These are phyloP conservation scores for Lasioglossum calceatum DNA, from an alignment of 2,888 invertebrate species.

Conservation along the genomic window DNA sequence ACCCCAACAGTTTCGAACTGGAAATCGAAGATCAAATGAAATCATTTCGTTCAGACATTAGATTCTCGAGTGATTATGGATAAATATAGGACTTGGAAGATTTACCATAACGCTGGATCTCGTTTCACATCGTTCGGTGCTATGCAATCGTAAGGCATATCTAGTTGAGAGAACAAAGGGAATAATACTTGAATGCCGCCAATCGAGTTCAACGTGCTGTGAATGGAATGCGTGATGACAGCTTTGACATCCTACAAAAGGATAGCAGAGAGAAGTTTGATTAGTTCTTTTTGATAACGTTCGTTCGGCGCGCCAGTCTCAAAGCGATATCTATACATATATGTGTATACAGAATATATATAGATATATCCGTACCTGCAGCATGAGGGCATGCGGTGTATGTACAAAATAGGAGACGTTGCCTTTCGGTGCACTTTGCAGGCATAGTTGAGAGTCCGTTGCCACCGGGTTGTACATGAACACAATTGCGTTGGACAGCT, in stretches of 20 bases:
- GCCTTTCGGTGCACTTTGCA: slow-evolving; percentile 99
- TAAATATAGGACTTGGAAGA: not conserved
- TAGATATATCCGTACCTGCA: slow-evolving; percentile 88
- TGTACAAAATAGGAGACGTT: slow-evolving; percentile 99
- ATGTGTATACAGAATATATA: not conserved
- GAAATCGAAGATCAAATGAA: not conserved
- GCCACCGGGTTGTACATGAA: slow-evolving; percentile 99
- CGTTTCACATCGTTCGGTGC: slow-evolving; percentile 92
- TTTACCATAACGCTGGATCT: slow-evolving; percentile 95
- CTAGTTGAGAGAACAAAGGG: slow-evolving; percentile 98
- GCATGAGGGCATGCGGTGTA: slow-evolving; percentile 99
- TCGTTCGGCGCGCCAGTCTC: not conserved
- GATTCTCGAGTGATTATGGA: not conserved
- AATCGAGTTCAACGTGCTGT: slow-evolving; percentile 99
- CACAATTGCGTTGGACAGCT: slow-evolving; percentile 97
- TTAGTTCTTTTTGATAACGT: slow-evolving; percentile 16
- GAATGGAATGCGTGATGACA: slow-evolving; percentile 99
- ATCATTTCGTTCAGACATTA: not conserved
- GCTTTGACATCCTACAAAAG: slow-evolving; percentile 97
- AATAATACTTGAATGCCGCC: slow-evolving; percentile 99
- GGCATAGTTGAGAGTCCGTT: slow-evolving; percentile 98
- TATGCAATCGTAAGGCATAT: slow-evolving; percentile 94
- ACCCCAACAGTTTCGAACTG: slow-evolving; percentile 97
- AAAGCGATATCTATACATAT: not conserved
- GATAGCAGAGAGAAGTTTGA: slow-evolving; percentile 50